A percentile compares a stretch with the other conserved stretches of the same genome.
Evolutionary conservation across 2,797 vertebrate species (phyloP).

Genomic region (Myiotriccus ornatus): DNA sequence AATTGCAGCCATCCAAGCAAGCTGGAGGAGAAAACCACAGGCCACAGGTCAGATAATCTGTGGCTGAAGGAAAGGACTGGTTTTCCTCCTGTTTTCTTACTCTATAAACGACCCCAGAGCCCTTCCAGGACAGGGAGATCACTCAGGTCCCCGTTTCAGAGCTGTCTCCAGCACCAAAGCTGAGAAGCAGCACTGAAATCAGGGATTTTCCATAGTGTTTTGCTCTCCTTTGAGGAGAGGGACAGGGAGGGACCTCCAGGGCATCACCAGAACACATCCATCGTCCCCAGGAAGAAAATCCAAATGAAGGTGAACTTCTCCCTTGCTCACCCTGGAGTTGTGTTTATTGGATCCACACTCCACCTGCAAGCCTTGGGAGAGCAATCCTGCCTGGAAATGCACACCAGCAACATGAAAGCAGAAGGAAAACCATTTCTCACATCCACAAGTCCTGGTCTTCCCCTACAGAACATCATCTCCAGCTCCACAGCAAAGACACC

Average conservation of each 20-base stretch:
- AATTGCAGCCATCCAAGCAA: fast-evolving
- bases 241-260: not conserved
- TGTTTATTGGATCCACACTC: fast-evolving
- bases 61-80: not conserved
- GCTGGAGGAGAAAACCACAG: not conserved
- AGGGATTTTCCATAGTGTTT: not conserved
- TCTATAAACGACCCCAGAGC: not conserved
- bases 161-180: not conserved
- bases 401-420: fast-evolving
- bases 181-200: not conserved
- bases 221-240: not conserved
- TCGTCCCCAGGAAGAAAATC: not conserved
- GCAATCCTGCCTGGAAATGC: not conserved
- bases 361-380: fast-evolving
- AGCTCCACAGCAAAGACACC: not conserved
- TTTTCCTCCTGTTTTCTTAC: not conserved
- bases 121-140: not conserved
- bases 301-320: not conserved
- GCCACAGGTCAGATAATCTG: not conserved
- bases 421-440: not conserved
- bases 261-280: fast-evolving
- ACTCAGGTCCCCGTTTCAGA: not conserved
- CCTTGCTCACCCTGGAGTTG: not conserved
- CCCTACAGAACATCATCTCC: not conserved
- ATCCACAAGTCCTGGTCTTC: too few species aligned